Conservation (phyloP, 2,888 invertebrate genomes). For the Metellina segmentata region DNA sequence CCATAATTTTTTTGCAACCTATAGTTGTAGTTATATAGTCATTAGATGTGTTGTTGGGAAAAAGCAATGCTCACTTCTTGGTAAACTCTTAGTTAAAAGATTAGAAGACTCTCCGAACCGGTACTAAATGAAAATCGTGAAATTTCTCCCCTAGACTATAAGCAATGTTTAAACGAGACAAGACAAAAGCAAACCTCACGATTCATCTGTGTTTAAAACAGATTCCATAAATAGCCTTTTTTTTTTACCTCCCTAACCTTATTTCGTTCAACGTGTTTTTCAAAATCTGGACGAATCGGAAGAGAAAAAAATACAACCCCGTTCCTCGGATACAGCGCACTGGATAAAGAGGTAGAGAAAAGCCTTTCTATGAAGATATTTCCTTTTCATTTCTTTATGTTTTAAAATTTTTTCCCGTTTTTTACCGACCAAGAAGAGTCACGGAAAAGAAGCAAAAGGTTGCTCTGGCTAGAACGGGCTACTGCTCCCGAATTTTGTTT, state of each 20-base stretch:
- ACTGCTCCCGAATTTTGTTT: slow-evolving; percentile 19
- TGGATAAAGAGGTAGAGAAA: slow-evolving; percentile 51
- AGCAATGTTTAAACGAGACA: too few relatives aligned
- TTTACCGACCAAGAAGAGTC: slow-evolving; percentile 29
- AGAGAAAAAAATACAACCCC: background rate
- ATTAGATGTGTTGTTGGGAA: too few relatives aligned
- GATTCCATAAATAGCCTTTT: slow-evolving; percentile 29
- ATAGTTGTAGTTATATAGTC: too few relatives aligned
- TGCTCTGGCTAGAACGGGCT: slow-evolving; percentile 55
- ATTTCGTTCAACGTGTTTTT: slow-evolving; percentile 23
- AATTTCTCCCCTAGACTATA: too few relatives aligned
- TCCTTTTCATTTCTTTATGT: background rate
- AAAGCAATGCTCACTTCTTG: too few relatives aligned
- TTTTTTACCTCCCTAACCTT: slow-evolving; percentile 37
- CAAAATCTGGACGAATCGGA: slow-evolving; percentile 42
- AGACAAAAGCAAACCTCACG: background rate
- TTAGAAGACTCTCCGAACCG: too few relatives aligned
- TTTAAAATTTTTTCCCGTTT: slow-evolving; percentile 1
- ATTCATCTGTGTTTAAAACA: slow-evolving; percentile 27
- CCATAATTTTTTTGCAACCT: too few relatives aligned
- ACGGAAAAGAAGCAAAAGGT: slow-evolving; percentile 57
- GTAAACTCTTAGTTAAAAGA: too few relatives aligned
- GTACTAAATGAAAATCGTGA: too few relatives aligned
- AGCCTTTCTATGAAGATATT: slow-evolving; percentile 52
- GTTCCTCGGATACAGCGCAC: slow-evolving; percentile 14